Evolutionary conservation across 2,888 invertebrate species (phyloP).

Genomic region (Saturnia japonica): DNA sequence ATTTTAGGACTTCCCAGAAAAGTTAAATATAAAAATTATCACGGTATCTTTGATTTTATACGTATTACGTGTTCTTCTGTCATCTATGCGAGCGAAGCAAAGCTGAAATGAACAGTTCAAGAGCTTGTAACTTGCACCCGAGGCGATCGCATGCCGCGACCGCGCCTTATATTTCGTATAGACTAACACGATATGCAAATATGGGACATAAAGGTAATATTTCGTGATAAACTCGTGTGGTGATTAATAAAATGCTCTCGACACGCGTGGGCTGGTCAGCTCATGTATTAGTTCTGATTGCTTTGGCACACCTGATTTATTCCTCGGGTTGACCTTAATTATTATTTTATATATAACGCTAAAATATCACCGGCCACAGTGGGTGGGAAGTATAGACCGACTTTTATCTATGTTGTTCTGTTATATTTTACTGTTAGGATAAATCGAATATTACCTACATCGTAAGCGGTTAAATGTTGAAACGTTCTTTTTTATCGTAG

Average conservation of each 20-base stretch:
- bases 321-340: slow-evolving; percentile 55
- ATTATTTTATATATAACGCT: slow-evolving; percentile 24
- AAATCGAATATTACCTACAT: background rate
- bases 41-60: too few species aligned
- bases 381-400: background rate
- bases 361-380: background rate
- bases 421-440: background rate
- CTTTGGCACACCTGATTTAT: slow-evolving; percentile 60
- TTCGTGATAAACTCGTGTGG: slow-evolving; percentile 70
- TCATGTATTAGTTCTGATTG: slow-evolving; percentile 61
- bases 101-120: background rate
- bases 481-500: too few species aligned
- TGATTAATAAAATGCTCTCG: slow-evolving; percentile 81
- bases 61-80: too few species aligned
- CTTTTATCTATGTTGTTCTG: background rate
- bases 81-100: too few species aligned
- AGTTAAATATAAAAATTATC: too few species aligned
- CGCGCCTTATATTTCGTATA: slow-evolving; percentile 67
- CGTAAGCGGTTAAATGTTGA: too few species aligned
- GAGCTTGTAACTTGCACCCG: slow-evolving; percentile 30
- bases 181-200: slow-evolving; percentile 79
- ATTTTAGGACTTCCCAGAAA: too few species aligned
- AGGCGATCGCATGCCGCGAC: slow-evolving; percentile 58
- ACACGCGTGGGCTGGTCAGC: slow-evolving; percentile 64
- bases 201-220: slow-evolving; percentile 78